Conservation (phyloP, 92 coral and sea anemone species). For the Porites rus region DNA sequence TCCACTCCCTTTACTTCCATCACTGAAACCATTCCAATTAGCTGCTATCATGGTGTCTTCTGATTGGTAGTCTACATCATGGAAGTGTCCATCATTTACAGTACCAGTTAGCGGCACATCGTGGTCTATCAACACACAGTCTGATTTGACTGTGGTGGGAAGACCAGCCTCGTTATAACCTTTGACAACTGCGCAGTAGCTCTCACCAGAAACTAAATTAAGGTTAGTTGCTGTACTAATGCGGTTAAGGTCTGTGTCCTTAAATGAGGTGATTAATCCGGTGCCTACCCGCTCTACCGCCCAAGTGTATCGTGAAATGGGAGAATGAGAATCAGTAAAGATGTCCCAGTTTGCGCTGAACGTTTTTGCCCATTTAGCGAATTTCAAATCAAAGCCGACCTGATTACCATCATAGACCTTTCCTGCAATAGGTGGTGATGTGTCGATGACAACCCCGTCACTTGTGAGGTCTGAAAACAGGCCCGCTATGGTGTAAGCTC, state of each 20-base stretch:
- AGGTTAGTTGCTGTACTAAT: slow-evolving; percentile 65
- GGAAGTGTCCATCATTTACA: slow-evolving; percentile 85
- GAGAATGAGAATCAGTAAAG: slow-evolving; percentile 85
- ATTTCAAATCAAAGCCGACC: slow-evolving; percentile 68
- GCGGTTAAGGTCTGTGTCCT: slow-evolving; percentile 63
- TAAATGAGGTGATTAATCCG: slow-evolving; percentile 68
- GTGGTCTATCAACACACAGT: slow-evolving; percentile 94
- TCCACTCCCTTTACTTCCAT: slow-evolving; percentile 94
- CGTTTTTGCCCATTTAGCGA: slow-evolving; percentile 88
- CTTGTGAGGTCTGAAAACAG: slow-evolving; percentile 81
- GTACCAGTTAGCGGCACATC: slow-evolving; percentile 86
- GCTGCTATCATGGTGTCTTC: slow-evolving; percentile 72
- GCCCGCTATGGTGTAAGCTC: slow-evolving; percentile 94
- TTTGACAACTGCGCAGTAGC: slow-evolving; percentile 92
- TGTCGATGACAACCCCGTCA: slow-evolving; percentile 86
- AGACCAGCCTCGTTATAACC: slow-evolving; percentile 92
- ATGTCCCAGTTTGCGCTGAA: slow-evolving; percentile 89
- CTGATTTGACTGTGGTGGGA: slow-evolving; percentile 72
- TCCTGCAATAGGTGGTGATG: slow-evolving; percentile 79
- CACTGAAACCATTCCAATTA: slow-evolving; percentile 94
- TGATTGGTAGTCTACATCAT: slow-evolving; percentile 90
- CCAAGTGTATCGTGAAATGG: slow-evolving; percentile 85
- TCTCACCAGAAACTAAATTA: slow-evolving; percentile 79
- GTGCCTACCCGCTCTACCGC: slow-evolving; percentile 69
- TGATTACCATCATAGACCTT: slow-evolving; percentile 75